Conservation (phyloP, 35 echinoderm and acorn worm species). For the Chiridota heheva region DNA sequence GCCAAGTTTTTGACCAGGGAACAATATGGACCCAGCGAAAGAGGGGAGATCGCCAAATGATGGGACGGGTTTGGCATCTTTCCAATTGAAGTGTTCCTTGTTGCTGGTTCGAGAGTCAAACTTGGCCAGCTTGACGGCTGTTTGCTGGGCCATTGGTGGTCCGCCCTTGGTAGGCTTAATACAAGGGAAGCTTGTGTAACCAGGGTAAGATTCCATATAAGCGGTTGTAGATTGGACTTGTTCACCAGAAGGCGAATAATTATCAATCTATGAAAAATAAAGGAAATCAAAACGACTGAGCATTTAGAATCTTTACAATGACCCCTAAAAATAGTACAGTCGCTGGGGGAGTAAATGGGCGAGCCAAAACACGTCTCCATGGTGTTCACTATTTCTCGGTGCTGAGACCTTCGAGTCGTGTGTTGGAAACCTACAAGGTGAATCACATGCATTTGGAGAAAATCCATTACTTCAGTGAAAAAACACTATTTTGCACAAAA, state of each 20-base stretch:
- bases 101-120: conserved; percentile 87
- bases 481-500: too few relatives aligned
- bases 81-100: conserved; percentile 78
- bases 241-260: conserved; percentile 62
- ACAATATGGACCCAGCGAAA: conserved; percentile 93
- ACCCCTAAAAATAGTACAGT: too few relatives aligned
- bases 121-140: conserved; percentile 50
- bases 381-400: too few relatives aligned
- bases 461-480: too few relatives aligned
- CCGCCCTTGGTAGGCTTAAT: conserved; percentile 33
- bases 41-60: conserved; percentile 87
- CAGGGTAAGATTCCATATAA: conserved; percentile 75
- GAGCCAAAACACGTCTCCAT: too few relatives aligned
- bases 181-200: conserved; percentile 72
- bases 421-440: too few relatives aligned
- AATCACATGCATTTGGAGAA: too few relatives aligned
- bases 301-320: too few relatives aligned
- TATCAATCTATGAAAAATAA: conserved; percentile 46
- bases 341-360: too few relatives aligned
- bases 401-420: too few relatives aligned
- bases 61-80: conserved; percentile 59
- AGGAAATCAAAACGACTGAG: background rate
- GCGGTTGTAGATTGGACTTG: conserved; percentile 67
- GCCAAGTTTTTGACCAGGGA: conserved; percentile 76
- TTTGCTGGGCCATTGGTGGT: conserved; percentile 44